These are phyloP conservation scores for Conger conger DNA, from an alignment of 2,113 vertebrate species.

Conservation along the genomic window DNA sequence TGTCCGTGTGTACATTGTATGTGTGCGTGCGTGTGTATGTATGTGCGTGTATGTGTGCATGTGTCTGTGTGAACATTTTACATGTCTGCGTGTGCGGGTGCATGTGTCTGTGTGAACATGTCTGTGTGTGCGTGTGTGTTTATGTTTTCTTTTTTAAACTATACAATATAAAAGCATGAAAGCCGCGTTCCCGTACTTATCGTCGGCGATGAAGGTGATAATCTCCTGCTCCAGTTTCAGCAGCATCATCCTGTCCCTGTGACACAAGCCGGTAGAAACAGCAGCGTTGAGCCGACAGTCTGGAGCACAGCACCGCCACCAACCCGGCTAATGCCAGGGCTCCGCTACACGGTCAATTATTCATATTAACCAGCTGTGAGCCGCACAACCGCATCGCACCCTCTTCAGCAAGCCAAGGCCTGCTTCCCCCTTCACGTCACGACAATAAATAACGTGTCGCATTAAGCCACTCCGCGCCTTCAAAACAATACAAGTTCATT, in stretches of 20 bases:
- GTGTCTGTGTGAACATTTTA: no score
- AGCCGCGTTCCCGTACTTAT: slow-evolving; percentile 73
- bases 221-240: slow-evolving; percentile 97
- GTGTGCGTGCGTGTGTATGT: no score
- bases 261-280: slow-evolving; percentile 50
- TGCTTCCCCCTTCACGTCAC: no score
- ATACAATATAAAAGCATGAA: slow-evolving; percentile 22
- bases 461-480: no score
- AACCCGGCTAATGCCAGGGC: neutral
- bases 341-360: neutral
- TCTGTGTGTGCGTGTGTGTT: neutral
- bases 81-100: neutral
- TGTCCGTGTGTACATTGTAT: neutral
- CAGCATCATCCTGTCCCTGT: slow-evolving; percentile 91
- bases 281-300: neutral
- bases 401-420: neutral
- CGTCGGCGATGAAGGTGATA: slow-evolving; percentile 89
- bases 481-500: no score
- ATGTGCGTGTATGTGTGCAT: no score
- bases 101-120: neutral
- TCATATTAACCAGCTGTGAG: neutral
- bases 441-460: no score
- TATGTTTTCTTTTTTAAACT: neutral
- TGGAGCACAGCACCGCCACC: neutral
- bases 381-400: neutral